phyloP scores from a whole-genome alignment of 1,140 invertebrate species.

The Phocides pigmalion region DNA sequence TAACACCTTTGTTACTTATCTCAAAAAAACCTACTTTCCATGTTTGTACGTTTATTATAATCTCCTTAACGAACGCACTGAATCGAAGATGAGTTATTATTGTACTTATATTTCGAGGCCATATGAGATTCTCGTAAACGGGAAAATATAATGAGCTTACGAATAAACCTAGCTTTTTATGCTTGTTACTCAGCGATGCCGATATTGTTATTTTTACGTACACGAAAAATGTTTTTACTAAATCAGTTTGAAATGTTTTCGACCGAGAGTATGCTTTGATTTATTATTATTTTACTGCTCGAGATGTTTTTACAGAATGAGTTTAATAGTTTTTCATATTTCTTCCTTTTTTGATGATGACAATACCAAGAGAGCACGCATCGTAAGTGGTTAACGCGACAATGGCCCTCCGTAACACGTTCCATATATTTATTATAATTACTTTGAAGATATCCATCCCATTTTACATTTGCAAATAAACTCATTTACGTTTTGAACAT shows the following conservation, averaged over 20 bases:
- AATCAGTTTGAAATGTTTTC: conserved; percentile 2
- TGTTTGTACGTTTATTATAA: conserved; percentile 6
- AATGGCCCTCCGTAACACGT: no score
- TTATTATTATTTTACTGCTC: no score
- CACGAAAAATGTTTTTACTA: conserved; percentile 6
- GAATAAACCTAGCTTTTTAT: conserved; percentile 14
- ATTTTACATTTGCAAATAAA: no score
- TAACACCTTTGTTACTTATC: not conserved
- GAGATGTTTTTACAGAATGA: no score
- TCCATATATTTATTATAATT: no score
- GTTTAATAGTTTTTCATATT: no score
- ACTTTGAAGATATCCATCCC: no score
- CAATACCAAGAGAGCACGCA: no score
- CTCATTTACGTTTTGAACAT: no score
- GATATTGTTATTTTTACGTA: conserved; percentile 6
- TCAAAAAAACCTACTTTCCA: not conserved
- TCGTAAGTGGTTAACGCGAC: no score
- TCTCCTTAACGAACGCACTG: conserved; percentile 9
- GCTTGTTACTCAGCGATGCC: conserved; percentile 7
- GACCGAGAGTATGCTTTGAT: no score
- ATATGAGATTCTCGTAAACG: conserved; percentile 3
- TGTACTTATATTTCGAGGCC: conserved; percentile 12
- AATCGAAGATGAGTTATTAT: conserved; percentile 26
- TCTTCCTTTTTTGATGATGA: no score
- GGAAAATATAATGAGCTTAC: conserved; percentile 25